Evolutionary conservation across 2,888 invertebrate species (phyloP).

Genomic region (Acronicta leporina): DNA sequence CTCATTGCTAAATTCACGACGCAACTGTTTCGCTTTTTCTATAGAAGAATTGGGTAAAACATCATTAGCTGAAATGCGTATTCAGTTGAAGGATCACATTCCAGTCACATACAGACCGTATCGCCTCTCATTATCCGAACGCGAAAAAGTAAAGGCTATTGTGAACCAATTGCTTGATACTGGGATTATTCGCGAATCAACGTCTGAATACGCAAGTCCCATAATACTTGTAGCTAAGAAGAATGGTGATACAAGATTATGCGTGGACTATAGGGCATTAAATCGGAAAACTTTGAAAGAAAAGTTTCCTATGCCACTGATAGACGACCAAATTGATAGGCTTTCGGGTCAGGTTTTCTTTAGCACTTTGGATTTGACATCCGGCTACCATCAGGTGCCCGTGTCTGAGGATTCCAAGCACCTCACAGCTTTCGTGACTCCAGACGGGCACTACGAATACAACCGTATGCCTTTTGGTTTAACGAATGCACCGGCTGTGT

Average conservation of each 20-base stretch:
- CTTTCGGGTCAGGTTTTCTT: constrained; percentile 1
- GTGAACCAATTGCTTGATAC: neutral
- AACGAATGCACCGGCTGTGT: neutral
- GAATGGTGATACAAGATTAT: neutral
- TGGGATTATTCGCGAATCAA: neutral
- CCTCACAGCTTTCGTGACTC: no score
- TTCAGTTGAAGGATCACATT: constrained; percentile 1
- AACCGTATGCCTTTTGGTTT: no score
- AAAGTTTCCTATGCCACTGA: neutral
- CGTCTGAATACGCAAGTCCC: neutral
- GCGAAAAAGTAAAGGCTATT: constrained; percentile 1
- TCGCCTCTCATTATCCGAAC: neutral
- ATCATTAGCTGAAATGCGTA: constrained; percentile 1
- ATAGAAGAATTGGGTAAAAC: neutral
- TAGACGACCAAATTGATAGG: neutral
- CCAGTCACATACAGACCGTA: neutral
- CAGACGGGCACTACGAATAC: no score
- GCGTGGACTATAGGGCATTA: neutral
- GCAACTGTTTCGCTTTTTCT: neutral
- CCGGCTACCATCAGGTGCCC: neutral
- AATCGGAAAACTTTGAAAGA: neutral
- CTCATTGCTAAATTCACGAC: neutral
- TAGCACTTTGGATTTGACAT: neutral
- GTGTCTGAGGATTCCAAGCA: neutral
- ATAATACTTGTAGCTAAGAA: neutral